A percentile compares a stretch with the other conserved stretches of the same genome.
phyloP scores from a whole-genome alignment of 2,113 vertebrate species.

The Baryphthengus martii region DNA sequence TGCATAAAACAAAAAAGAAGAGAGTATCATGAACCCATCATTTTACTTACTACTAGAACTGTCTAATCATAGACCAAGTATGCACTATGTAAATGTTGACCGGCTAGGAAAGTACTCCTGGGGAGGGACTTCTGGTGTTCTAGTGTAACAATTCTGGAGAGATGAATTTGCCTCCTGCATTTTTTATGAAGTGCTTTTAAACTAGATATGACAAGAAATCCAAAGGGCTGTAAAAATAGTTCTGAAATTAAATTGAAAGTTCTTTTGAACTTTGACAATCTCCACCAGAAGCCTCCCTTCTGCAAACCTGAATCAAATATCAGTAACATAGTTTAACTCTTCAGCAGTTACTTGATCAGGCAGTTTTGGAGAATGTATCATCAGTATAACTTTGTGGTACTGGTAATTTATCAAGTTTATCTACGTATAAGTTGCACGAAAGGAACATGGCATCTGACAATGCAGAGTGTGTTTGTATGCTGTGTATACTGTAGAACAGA shows the following conservation, averaged over 20 bases:
- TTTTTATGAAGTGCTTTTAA: background rate
- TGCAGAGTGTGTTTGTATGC: background rate
- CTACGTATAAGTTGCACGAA: background rate
- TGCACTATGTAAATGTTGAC: background rate
- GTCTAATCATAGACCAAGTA: background rate
- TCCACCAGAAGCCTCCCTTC: background rate
- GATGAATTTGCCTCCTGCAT: background rate
- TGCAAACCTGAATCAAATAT: background rate
- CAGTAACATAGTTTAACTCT: background rate
- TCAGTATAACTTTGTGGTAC: background rate
- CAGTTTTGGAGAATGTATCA: background rate
- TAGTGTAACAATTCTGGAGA: background rate
- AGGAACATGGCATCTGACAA: background rate
- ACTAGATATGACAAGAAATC: background rate
- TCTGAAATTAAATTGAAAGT: background rate
- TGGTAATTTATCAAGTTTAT: background rate
- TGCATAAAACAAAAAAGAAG: background rate
- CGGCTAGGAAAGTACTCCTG: accelerated
- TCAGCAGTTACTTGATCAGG: background rate
- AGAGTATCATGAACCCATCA: background rate
- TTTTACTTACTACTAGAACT: background rate
- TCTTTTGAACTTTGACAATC: background rate
- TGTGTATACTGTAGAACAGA: background rate
- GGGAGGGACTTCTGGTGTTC: background rate
- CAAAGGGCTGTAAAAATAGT: background rate